Evolutionary conservation across 23 tunicate genomes (phyloP).

Genomic region (Ciona savignyi): DNA sequence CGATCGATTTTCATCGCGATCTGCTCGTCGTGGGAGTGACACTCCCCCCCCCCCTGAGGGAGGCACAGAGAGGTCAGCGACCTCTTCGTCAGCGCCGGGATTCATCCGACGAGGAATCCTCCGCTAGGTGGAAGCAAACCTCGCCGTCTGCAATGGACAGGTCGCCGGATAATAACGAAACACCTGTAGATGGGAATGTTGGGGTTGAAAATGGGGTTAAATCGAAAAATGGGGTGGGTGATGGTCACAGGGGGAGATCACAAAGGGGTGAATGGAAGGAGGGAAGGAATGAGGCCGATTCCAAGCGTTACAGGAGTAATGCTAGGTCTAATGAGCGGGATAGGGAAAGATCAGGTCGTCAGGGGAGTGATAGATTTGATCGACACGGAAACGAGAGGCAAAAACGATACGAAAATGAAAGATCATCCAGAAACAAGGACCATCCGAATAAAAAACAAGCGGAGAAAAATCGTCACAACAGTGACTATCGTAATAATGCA

Average conservation of each 20-base stretch:
- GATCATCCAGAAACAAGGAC: background rate
- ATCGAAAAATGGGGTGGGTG: slow-evolving; percentile 5
- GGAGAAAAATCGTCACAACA: no score
- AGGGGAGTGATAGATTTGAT: background rate
- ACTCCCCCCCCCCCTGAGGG: slow-evolving; percentile 99
- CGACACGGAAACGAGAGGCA: background rate
- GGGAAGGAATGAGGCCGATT: background rate
- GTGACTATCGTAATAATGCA: background rate
- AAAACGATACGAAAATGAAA: background rate
- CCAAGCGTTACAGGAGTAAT: background rate
- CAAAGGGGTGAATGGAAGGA: background rate
- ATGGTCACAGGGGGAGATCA: slow-evolving; percentile 6
- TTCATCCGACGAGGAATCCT: slow-evolving; percentile 11
- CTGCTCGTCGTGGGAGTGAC: slow-evolving; percentile 66
- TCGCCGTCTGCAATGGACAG: slow-evolving; percentile 38
- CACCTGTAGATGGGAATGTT: background rate
- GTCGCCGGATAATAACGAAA: slow-evolving; percentile 24
- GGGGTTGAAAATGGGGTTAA: background rate
- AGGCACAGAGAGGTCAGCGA: slow-evolving; percentile 77
- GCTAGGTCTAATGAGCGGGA: slow-evolving; percentile 1
- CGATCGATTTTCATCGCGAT: slow-evolving; percentile 14
- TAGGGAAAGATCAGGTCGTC: background rate
- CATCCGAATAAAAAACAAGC: no score
- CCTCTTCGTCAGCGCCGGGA: slow-evolving; percentile 12
- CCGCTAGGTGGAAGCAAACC: slow-evolving; percentile 42